These are phyloP conservation scores for Acyrthosiphon pisum DNA, from an alignment of 1,140 invertebrate species.

Conservation along the genomic window DNA sequence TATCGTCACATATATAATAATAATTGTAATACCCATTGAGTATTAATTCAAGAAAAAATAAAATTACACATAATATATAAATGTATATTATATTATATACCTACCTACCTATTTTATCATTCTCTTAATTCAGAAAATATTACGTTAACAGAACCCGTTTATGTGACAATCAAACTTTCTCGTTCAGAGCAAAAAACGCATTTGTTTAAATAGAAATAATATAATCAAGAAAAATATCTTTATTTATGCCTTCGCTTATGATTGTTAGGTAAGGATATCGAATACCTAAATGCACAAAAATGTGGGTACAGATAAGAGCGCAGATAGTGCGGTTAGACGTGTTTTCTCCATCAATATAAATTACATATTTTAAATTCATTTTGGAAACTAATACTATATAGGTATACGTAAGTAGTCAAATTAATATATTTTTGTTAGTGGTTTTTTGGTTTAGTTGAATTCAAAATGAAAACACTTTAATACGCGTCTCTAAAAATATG, in stretches of 20 bases:
- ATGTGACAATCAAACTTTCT: background rate
- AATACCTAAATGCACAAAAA: background rate
- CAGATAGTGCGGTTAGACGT: background rate
- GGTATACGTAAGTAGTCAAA: background rate
- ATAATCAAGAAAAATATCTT: background rate
- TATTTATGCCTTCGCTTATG: background rate
- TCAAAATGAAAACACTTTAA: background rate
- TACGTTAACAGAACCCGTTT: background rate
- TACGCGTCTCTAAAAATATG: background rate
- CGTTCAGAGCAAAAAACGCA: background rate
- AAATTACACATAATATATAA: background rate
- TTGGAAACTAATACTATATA: too few species aligned
- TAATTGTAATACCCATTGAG: background rate
- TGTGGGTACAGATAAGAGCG: background rate
- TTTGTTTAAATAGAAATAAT: background rate
- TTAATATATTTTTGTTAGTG: background rate
- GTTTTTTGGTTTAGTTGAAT: background rate
- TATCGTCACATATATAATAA: background rate
- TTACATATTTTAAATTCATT: background rate
- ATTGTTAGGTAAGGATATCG: background rate
- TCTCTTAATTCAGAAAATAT: background rate
- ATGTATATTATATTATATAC: background rate
- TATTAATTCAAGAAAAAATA: background rate
- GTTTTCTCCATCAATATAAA: background rate
- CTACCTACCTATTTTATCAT: background rate